Conservation (phyloP, 2,797 vertebrate species). For the Pitangus sulphuratus region DNA sequence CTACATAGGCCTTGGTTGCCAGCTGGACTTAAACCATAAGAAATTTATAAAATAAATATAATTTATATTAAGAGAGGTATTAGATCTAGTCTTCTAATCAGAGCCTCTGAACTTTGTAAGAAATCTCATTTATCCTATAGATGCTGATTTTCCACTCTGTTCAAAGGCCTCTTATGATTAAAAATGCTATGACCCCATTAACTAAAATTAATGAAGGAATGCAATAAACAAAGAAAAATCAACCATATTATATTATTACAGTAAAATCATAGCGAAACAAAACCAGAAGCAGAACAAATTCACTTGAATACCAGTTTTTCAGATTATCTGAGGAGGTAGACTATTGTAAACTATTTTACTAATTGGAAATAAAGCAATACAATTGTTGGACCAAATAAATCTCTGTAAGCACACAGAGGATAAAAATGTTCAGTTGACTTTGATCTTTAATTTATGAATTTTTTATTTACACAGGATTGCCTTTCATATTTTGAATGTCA, state of each 20-base stretch:
- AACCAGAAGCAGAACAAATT: not conserved
- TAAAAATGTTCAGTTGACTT: not conserved
- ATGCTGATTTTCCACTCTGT: not conserved
- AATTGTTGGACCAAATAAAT: not conserved
- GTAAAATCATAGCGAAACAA: not conserved
- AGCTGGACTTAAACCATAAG: not conserved
- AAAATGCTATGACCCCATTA: not conserved
- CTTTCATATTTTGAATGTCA: not conserved
- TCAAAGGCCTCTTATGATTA: not conserved
- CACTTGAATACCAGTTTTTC: not conserved
- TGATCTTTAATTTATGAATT: not conserved
- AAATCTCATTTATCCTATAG: not conserved
- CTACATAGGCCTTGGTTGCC: not conserved
- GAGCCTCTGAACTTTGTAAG: not conserved
- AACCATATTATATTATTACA: not conserved
- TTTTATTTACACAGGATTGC: not conserved
- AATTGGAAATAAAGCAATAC: not conserved
- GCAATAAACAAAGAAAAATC: not conserved
- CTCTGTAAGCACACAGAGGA: not conserved
- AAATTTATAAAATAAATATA: not conserved
- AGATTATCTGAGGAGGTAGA: not conserved
- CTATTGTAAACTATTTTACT: not conserved
- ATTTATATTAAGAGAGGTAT: not conserved
- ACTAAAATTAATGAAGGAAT: conserved; percentile 9
- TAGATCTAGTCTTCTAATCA: not conserved